Evolutionary conservation across 2,888 invertebrate species (phyloP).

Genomic region (Temnothorax ravouxi): DNA sequence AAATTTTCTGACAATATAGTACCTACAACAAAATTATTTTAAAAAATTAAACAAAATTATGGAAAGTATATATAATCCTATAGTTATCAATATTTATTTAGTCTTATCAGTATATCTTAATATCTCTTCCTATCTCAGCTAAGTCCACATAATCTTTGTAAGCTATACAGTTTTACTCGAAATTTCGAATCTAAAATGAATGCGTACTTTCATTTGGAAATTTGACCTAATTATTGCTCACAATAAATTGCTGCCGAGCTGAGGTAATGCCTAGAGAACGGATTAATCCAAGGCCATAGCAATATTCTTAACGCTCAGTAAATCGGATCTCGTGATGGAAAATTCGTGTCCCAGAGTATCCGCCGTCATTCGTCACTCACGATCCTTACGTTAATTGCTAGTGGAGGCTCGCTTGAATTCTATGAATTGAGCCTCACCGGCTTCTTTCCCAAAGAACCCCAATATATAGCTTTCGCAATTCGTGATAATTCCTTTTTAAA

Average conservation of each 20-base stretch:
- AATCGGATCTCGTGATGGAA: conserved; percentile 45
- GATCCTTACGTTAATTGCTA: conserved; percentile 21
- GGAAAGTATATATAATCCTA: background rate
- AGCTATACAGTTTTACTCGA: background rate
- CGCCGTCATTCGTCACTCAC: background rate
- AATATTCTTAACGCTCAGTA: conserved; percentile 31
- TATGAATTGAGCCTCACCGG: background rate
- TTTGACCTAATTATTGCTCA: conserved; percentile 8
- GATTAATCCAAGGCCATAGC: background rate
- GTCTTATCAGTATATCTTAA: background rate
- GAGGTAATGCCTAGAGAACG: background rate
- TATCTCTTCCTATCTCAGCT: background rate
- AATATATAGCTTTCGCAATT: conserved; percentile 4
- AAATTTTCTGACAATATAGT: background rate
- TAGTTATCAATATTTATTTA: background rate
- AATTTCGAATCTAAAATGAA: conserved; percentile 9
- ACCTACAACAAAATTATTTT: background rate
- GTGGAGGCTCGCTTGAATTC: background rate
- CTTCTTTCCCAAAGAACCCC: background rate
- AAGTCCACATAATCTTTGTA: background rate
- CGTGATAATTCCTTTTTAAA: conserved; percentile 4
- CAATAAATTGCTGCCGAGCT: background rate
- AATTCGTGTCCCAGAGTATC: conserved; percentile 7
- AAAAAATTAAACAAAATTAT: background rate
- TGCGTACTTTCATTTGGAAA: background rate